Conservation (phyloP, 2,113 vertebrate genomes). For the Anoura caudifer region DNA sequence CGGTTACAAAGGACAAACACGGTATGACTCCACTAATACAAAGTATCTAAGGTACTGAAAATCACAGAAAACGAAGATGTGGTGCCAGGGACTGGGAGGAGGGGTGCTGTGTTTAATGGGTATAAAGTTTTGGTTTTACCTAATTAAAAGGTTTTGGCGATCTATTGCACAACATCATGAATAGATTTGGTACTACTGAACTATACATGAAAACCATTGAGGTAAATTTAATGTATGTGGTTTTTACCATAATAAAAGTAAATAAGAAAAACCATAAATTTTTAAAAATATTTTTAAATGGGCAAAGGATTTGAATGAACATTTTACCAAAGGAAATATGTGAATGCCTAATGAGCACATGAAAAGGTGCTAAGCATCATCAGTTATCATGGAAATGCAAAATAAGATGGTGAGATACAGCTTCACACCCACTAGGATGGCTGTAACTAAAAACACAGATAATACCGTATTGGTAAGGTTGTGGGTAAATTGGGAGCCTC, state of each 20-base stretch:
- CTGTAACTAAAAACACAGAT: background rate
- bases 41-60: background rate
- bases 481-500: background rate
- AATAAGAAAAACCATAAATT: background rate
- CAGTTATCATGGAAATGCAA: background rate
- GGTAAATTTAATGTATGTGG: background rate
- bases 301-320: background rate
- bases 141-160: background rate
- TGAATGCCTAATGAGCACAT: background rate
- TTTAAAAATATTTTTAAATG: background rate
- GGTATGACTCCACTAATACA: background rate
- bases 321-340: background rate
- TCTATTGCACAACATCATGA: background rate
- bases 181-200: background rate
- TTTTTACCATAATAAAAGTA: background rate
- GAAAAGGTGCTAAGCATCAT: too few relatives aligned
- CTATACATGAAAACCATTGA: background rate
- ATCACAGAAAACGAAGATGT: background rate
- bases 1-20: background rate
- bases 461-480: background rate
- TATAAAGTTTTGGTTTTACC: background rate
- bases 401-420: background rate
- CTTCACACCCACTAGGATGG: background rate
- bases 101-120: background rate
- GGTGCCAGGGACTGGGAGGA: background rate